phyloP scores from a whole-genome alignment of 2,113 vertebrate genomes.

The Furnarius figulus region DNA sequence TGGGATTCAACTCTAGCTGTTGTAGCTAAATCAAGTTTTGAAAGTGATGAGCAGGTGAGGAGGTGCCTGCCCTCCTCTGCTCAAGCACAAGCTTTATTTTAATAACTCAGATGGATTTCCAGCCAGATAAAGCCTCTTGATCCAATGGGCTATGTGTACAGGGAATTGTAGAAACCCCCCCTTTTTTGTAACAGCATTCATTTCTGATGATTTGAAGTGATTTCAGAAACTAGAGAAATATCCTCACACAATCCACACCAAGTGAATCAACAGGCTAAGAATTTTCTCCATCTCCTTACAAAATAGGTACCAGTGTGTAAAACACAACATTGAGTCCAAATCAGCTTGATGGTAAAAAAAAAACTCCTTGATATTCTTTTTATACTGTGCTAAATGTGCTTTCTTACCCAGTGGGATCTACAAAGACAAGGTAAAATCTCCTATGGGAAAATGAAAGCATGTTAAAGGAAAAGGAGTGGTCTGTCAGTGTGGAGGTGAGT shows the following conservation, averaged over 20 bases:
- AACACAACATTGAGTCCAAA: not conserved
- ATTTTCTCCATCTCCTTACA: not conserved
- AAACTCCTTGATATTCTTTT: not conserved
- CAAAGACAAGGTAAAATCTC: not conserved
- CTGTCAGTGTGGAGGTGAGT: not conserved
- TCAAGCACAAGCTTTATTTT: not conserved
- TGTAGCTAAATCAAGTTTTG: not conserved
- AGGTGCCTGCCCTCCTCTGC: not conserved
- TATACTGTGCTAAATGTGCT: not conserved
- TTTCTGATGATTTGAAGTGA: not conserved
- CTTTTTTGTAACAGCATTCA: rapidly evolving
- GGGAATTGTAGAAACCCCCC: not conserved
- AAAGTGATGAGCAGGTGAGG: not conserved
- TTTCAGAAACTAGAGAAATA: not conserved
- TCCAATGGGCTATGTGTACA: too few relatives aligned
- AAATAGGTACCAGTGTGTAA: not conserved
- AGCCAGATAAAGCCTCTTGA: not conserved
- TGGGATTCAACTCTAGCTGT: not conserved
- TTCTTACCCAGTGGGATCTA: not conserved
- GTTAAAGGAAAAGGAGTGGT: not conserved
- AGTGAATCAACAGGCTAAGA: too few relatives aligned
- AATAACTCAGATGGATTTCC: not conserved
- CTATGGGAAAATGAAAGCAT: not conserved
- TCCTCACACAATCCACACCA: not conserved
- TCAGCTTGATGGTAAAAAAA: not conserved